Percentiles rank a stretch among this genome's conserved stretches.
Conservation (phyloP, 2,888 invertebrate genomes). For the Drosophila affinis region DNA sequence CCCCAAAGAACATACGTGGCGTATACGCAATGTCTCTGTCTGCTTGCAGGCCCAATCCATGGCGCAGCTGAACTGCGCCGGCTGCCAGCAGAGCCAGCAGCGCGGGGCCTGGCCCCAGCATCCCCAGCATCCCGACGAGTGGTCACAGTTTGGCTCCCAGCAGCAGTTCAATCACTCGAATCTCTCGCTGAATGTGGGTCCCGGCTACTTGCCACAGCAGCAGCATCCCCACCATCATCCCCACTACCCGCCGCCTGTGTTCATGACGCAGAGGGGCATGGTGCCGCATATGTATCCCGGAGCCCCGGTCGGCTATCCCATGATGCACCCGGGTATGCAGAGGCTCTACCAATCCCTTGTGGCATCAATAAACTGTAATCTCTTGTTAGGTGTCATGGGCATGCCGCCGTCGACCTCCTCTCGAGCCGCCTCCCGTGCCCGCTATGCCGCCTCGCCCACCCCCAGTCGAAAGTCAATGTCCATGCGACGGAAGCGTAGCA, state of each 20-base stretch:
- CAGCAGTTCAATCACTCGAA: conserved; percentile 85
- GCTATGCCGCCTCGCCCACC: conserved; percentile 88
- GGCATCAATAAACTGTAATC: background rate
- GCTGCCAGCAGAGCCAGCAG: conserved; percentile 84
- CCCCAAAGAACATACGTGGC: background rate
- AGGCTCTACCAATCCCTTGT: too few species aligned
- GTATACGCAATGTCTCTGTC: background rate
- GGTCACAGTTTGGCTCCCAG: conserved; percentile 79
- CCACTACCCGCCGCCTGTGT: conserved; percentile 84
- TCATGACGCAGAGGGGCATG: conserved; percentile 81
- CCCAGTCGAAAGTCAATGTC: conserved; percentile 89
- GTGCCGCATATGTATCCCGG: conserved; percentile 82
- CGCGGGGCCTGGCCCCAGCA: conserved; percentile 59
- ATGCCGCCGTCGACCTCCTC: conserved; percentile 81
- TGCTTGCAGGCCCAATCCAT: conserved; percentile 87
- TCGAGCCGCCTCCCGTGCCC: conserved; percentile 86
- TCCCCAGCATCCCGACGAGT: conserved; percentile 67
- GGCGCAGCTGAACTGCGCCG: conserved; percentile 87
- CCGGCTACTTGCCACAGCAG: conserved; percentile 83
- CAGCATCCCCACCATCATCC: conserved; percentile 75
- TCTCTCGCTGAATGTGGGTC: conserved; percentile 85
- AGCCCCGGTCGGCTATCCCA: conserved; percentile 81
- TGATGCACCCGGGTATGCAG: conserved; percentile 83
- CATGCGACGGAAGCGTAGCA: conserved; percentile 85
- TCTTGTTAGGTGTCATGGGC: conserved; percentile 73